phyloP scores from a whole-genome alignment of 2,797 vertebrate species.

The Delichon dasypus region DNA sequence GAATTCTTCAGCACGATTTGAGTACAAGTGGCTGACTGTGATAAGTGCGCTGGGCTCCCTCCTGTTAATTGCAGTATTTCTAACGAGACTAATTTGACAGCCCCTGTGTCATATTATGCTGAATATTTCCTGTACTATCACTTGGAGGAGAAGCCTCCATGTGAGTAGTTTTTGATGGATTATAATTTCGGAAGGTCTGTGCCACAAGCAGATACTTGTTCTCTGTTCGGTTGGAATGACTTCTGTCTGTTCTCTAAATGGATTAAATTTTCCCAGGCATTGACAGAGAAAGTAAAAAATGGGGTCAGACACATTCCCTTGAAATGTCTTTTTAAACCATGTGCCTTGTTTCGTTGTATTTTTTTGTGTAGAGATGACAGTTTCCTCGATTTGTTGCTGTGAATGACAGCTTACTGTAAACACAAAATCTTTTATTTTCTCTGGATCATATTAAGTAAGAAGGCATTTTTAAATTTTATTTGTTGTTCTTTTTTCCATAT shows the following conservation, averaged over 20 bases:
- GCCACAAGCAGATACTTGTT: conserved; percentile 12
- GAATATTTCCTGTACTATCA: conserved; percentile 60
- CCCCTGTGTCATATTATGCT: conserved; percentile 73
- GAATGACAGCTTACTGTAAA: background rate
- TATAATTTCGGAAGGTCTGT: conserved; percentile 43
- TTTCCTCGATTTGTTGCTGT: background rate
- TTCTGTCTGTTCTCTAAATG: background rate
- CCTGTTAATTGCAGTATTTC: conserved; percentile 85
- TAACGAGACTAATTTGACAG: conserved; percentile 81
- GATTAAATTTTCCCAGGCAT: background rate
- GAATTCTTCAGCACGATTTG: conserved; percentile 53
- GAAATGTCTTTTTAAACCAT: background rate
- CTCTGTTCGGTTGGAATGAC: conserved; percentile 31
- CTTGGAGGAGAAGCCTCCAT: conserved; percentile 1
- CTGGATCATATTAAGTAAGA: background rate
- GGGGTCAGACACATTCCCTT: background rate
- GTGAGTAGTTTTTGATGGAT: conserved; percentile 45
- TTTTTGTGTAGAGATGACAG: background rate
- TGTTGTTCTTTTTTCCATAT: background rate
- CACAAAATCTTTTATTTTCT: background rate
- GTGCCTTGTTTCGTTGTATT: rapidly evolving
- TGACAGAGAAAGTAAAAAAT: background rate
- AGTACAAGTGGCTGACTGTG: conserved; percentile 70
- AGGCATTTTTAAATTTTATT: background rate
- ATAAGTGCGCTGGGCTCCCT: conserved; percentile 79